Percentiles rank a stretch among this genome's conserved stretches.
Evolutionary conservation across 2,113 vertebrate species (phyloP).

Genomic region (Alosa alosa): DNA sequence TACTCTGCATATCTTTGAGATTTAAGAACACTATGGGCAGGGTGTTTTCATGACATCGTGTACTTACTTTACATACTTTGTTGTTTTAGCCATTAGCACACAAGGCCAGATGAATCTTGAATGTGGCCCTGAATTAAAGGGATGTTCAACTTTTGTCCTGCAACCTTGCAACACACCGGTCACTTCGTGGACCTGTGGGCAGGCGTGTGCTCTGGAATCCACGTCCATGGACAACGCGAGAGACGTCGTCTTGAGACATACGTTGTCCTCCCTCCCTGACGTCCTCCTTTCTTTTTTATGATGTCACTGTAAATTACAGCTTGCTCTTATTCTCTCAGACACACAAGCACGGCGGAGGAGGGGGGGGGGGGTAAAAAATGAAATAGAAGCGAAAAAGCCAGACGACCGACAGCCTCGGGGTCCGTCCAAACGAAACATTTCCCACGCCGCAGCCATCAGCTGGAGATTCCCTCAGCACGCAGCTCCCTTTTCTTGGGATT

Average conservation of each 20-base stretch:
- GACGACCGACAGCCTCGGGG: not conserved
- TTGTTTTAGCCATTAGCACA: too few relatives aligned
- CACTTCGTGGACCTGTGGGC: not conserved
- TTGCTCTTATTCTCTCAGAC: not conserved
- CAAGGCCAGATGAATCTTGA: not conserved
- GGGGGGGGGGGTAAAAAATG: not conserved
- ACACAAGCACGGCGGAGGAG: not conserved
- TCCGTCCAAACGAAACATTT: not conserved
- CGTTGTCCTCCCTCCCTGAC: not conserved
- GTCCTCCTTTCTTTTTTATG: not conserved
- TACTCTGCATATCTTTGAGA: not conserved
- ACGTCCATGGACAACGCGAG: not conserved
- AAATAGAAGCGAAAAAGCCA: not conserved
- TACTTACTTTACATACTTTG: too few relatives aligned
- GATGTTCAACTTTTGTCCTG: not conserved
- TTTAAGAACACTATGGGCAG: not conserved
- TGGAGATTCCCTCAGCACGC: slow-evolving; percentile 2
- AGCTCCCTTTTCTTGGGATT: not conserved
- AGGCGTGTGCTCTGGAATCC: too few relatives aligned
- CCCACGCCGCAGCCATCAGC: slow-evolving; percentile 6
- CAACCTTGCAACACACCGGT: not conserved
- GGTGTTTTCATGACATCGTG: not conserved
- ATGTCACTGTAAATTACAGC: slow-evolving; percentile 1
- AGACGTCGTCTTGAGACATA: not conserved
- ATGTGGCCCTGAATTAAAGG: not conserved